Base-by-base conservation (phyloP, 1,140 invertebrate genomes). In the Stegodyphus mimosarum region DNA sequence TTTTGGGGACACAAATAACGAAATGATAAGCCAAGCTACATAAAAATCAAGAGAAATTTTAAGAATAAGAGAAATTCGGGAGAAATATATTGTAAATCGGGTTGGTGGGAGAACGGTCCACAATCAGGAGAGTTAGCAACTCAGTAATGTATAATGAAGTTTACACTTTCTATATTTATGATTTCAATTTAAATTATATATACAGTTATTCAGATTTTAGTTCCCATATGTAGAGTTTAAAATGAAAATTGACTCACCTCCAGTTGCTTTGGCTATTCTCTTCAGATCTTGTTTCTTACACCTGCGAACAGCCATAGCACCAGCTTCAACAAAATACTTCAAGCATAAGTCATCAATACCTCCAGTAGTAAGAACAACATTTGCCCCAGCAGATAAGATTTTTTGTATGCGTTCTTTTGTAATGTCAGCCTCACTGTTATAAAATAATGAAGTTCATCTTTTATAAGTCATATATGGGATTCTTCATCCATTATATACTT, bases 291-390 rank as follows among this genome's bases (percentile, higher is more conserved):
- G 92, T 90, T 99, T 99, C 91, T 99, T 99, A 88, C 97, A 98
- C 53, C 99, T 92, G 48, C 99, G 92, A 0, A 99, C 98, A 78
- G 96, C 98, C 96, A 99, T 99, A 17, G 98, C 97, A 1, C 96
- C 96, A 78, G 95, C 94, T 91, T 99, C 98, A 17, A 99, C 95
- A 90, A 99, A 99, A 91, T 99, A 99, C 92, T 99, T 99, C 63
- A 99, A 93, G 90, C 98, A 99, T 3, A 99, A 92, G 92, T 99
- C 99, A 91, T 99, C 99, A 88, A 99, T 99, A 69, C 98, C 98
- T 49, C 98, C 98, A 17, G 96, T 95, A 64, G 95, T 95, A 4
- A 99, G 91, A 87, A 99, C 93, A 18, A 99, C 98, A 92, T 99
- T 99, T 0, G 98, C 96, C 64, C 99, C 99, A 5, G 96, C 94